A percentile compares a stretch with the other conserved stretches of the same genome.
Evolutionary conservation across 2,113 vertebrate species (phyloP).

Genomic region (Vombatus ursinus): DNA sequence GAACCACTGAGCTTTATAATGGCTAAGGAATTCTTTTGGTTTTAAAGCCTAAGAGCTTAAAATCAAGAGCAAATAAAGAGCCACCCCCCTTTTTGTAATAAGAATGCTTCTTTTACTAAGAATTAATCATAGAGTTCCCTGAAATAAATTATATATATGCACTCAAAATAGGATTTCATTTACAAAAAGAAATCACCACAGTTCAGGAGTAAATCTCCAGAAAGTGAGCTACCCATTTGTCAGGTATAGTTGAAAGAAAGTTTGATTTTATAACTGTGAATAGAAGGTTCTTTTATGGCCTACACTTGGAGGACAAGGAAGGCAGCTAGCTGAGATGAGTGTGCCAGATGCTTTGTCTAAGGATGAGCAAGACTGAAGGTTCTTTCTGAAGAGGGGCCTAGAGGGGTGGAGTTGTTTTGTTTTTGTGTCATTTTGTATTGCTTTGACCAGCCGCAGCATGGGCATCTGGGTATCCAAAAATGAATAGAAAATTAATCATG

Average conservation of each 20-base stretch:
- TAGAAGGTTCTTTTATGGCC: neutral
- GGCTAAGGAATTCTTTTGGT: neutral
- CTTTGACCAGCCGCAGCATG: neutral
- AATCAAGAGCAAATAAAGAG: neutral
- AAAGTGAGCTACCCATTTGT: neutral
- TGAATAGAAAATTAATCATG: neutral
- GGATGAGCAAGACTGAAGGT: neutral
- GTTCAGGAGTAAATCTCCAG: slow-evolving; percentile 34
- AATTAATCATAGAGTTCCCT: slow-evolving; percentile 36
- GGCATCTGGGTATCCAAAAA: neutral
- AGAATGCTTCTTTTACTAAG: slow-evolving; percentile 21
- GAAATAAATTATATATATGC: slow-evolving; percentile 39
- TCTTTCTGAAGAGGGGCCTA: neutral
- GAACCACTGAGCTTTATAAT: neutral
- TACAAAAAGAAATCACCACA: slow-evolving; percentile 47
- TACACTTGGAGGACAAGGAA: neutral
- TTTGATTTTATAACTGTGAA: slow-evolving; percentile 45
- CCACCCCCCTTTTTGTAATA: neutral
- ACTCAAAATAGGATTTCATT: slow-evolving; percentile 59
- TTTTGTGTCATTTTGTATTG: neutral
- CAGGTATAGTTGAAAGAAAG: neutral
- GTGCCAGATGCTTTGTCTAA: neutral
- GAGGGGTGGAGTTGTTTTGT: neutral
- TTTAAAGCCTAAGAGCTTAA: neutral
- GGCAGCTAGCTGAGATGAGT: neutral